Conservation (phyloP, 2,888 invertebrate species). For the Sthenelais limicola region DNA sequence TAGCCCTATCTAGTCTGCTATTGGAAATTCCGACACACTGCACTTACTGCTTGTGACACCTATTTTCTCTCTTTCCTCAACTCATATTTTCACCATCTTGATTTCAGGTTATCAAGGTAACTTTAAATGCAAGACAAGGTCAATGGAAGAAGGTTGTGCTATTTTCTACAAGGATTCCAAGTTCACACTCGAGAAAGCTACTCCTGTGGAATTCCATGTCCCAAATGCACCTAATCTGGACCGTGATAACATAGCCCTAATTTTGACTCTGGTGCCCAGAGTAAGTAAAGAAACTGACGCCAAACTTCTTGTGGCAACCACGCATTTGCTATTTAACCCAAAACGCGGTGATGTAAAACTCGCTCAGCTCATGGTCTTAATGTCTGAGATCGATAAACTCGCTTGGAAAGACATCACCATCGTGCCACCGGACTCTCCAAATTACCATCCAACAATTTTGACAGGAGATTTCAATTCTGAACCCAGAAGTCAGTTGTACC, state of each 20-base stretch:
- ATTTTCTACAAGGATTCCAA: conserved; percentile 83
- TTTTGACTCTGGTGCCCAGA: conserved; percentile 79
- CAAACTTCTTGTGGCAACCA: conserved; percentile 86
- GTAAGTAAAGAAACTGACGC: conserved; percentile 60
- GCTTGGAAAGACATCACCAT: conserved; percentile 59
- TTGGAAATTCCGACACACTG: too few relatives aligned
- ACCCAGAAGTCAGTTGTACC: conserved; percentile 82
- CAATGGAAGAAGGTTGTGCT: conserved; percentile 90
- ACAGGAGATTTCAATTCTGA: conserved; percentile 94
- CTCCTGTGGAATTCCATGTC: conserved; percentile 81
- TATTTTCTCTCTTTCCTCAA: too few relatives aligned
- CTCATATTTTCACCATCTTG: too few relatives aligned
- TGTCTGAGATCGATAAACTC: conserved; percentile 88
- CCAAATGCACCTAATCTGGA: conserved; percentile 79
- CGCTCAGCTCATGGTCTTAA: conserved; percentile 87
- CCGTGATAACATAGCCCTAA: conserved; percentile 89
- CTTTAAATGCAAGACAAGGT: conserved; percentile 85
- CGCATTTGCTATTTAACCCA: conserved; percentile 95
- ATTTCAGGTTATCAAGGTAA: conserved; percentile 83
- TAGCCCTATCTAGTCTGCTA: too few relatives aligned
- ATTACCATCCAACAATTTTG: conserved; percentile 84
- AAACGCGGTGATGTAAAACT: conserved; percentile 89
- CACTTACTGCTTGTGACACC: too few relatives aligned
- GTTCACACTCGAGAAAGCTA: conserved; percentile 79
- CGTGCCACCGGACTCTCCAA: background rate